These are phyloP conservation scores for Corythornis madagascariensis DNA, from an alignment of 2,113 vertebrate genomes.

Conservation along the genomic window DNA sequence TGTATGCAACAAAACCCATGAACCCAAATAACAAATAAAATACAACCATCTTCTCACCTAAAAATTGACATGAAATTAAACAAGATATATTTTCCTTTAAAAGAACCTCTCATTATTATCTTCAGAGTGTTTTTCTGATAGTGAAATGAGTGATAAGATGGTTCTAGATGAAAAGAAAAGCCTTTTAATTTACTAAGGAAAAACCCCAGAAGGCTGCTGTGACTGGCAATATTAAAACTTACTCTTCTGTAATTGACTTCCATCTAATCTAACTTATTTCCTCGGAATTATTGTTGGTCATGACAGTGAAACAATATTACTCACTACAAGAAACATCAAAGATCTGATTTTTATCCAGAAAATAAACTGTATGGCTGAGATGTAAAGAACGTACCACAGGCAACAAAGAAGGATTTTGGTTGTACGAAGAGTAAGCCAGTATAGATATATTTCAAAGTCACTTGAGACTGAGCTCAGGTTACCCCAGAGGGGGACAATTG, in stretches of 20 bases:
- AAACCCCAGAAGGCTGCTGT: slow-evolving; percentile 52
- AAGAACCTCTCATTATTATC: slow-evolving; percentile 47
- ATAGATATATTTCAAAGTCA: not conserved
- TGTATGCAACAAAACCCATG: not conserved
- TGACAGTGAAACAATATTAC: slow-evolving; percentile 37
- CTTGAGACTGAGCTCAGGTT: slow-evolving; percentile 20
- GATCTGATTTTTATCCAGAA: not conserved
- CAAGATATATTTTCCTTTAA: slow-evolving; percentile 36
- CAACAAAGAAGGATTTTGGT: not conserved
- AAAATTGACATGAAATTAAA: slow-evolving; percentile 43
- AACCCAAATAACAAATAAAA: not conserved
- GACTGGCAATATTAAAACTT: slow-evolving; percentile 62
- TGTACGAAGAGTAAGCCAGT: not conserved
- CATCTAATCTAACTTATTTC: slow-evolving; percentile 56
- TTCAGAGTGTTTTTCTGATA: slow-evolving; percentile 54
- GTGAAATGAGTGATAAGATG: slow-evolving; percentile 61
- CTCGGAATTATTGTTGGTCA: slow-evolving; percentile 31
- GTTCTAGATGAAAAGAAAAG: slow-evolving; percentile 58
- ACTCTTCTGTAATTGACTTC: slow-evolving; percentile 58
- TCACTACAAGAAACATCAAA: slow-evolving; percentile 18
- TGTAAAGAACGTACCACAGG: not conserved
- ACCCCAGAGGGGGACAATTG: not conserved
- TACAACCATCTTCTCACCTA: not conserved
- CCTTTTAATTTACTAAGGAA: slow-evolving; percentile 58
- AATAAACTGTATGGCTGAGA: not conserved